Conservation (phyloP, 2,888 invertebrate species). For the Plagodis pulveraria region DNA sequence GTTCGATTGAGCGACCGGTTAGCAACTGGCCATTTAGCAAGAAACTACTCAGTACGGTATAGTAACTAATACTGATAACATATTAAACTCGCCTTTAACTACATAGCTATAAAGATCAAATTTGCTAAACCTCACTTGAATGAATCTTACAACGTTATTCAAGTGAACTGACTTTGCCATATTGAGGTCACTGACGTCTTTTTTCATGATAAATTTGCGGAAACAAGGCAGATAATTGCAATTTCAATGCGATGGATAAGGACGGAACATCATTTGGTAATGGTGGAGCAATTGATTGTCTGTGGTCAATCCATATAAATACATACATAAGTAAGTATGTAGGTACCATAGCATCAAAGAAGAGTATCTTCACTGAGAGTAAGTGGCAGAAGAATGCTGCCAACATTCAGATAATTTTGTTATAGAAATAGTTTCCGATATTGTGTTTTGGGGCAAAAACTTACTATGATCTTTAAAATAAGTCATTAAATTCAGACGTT, state of each 20-base stretch:
- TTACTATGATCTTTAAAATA: no score
- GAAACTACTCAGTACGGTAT: slow-evolving; percentile 42
- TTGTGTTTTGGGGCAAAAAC: no score
- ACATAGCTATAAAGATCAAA: slow-evolving; percentile 19
- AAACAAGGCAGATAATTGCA: slow-evolving; percentile 53
- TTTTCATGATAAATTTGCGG: slow-evolving; percentile 67
- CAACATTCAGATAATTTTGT: no score
- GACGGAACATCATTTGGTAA: slow-evolving; percentile 37
- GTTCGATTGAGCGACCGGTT: slow-evolving; percentile 43
- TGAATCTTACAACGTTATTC: slow-evolving; percentile 45
- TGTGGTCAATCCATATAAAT: slow-evolving; percentile 53
- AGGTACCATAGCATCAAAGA: neutral
- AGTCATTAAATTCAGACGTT: no score
- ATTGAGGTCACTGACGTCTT: slow-evolving; percentile 83
- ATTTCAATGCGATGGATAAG: slow-evolving; percentile 43
- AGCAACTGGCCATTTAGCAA: slow-evolving; percentile 57
- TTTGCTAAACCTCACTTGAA: slow-evolving; percentile 8
- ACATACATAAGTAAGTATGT: slow-evolving; percentile 1
- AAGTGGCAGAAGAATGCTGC: no score
- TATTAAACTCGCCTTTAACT: slow-evolving; percentile 36
- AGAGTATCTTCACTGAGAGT: no score
- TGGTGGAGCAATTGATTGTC: slow-evolving; percentile 48
- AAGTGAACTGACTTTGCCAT: slow-evolving; percentile 39
- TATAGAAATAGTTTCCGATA: no score
- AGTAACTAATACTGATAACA: slow-evolving; percentile 30